These are phyloP conservation scores for Leucania comma DNA, from an alignment of 2,888 invertebrate genomes.

Conservation along the genomic window DNA sequence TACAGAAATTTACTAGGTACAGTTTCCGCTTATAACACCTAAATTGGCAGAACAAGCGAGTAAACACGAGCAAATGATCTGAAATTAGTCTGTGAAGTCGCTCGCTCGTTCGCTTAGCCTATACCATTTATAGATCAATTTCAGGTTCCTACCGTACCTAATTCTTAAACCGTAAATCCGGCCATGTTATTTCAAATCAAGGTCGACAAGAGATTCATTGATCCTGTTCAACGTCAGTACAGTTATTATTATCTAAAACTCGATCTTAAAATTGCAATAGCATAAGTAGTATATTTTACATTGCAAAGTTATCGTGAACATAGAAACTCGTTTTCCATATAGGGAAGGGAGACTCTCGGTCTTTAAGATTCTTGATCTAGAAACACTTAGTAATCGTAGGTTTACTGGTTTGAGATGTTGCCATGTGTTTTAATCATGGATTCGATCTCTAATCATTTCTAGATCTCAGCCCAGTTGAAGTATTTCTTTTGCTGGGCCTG, in stretches of 20 bases:
- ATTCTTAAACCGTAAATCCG: slow-evolving; percentile 40
- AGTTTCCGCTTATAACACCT: too few species aligned
- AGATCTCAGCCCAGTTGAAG: background rate
- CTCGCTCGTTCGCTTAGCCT: background rate
- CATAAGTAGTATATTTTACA: slow-evolving; percentile 57
- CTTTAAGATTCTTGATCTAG: slow-evolving; percentile 40
- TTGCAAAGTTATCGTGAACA: slow-evolving; percentile 52
- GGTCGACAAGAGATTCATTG: slow-evolving; percentile 51
- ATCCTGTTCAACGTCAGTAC: slow-evolving; percentile 46
- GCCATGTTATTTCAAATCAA: slow-evolving; percentile 40
- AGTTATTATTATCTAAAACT: slow-evolving; percentile 55
- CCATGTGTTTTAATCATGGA: slow-evolving; percentile 10
- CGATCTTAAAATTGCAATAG: slow-evolving; percentile 53
- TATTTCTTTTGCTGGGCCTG: background rate
- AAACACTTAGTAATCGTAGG: slow-evolving; percentile 37
- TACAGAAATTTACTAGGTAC: too few species aligned
- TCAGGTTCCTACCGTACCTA: slow-evolving; percentile 40
- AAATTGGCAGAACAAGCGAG: too few species aligned
- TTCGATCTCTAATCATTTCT: slow-evolving; percentile 10
- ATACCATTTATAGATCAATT: background rate
- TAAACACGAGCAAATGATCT: background rate
- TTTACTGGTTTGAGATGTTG: slow-evolving; percentile 20
- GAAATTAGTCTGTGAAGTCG: background rate
- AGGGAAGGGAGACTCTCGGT: slow-evolving; percentile 47
- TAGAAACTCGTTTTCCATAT: slow-evolving; percentile 52